Evolutionary conservation across 2,797 vertebrate genomes (phyloP), one percentile per base, ranked within the genome.

Genomic region (Odontamblyopus rebecca): DNA sequence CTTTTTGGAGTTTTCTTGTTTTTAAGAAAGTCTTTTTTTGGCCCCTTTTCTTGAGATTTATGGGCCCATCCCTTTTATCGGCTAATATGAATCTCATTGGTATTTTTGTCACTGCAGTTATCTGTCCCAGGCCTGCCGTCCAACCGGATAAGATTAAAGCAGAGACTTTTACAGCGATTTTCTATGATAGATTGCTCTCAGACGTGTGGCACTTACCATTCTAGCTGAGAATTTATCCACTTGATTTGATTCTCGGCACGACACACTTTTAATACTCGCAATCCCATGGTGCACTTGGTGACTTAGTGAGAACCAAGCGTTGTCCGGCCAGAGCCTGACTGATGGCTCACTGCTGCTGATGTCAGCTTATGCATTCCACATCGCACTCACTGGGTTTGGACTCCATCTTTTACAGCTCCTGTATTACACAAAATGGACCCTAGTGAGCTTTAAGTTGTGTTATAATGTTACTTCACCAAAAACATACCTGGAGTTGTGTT

Each of bases 231-330:
- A 81, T 79, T 81, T 63, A 76, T 86, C 75, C 73, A 62, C 75
- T 86, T 78, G 76, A 86, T 85, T 81, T 80, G 71, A 86, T 84
- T 82, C 77, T 79, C 73, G 29, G 71, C 73, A 80, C 44, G 60
- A 75, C 72, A 70, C 61, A 51, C 63, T 77, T 82, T 85, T 78
- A 77, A 78, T 78, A 78, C 78, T 71, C 69, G 59, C 69, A 74
- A 44, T 75, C 73, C 80, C 73, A 16, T 8, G 51, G 56, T 74
- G 69, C 61, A 71, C 15, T 62, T 61, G 56, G 71, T 66, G 72
- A 75, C 53, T 70, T 30, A 7, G 64, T 50, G 56, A 67, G 73
- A 60, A 68, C 60, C 67, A 16, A 44, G 62, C 61, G 27, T 0
- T 19, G 30, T 7, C 56, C 12, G 30, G 30, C 68, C 68, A 50